Evolutionary conservation across 2,113 vertebrate species (phyloP).

Genomic region (Pardalotus punctatus): DNA sequence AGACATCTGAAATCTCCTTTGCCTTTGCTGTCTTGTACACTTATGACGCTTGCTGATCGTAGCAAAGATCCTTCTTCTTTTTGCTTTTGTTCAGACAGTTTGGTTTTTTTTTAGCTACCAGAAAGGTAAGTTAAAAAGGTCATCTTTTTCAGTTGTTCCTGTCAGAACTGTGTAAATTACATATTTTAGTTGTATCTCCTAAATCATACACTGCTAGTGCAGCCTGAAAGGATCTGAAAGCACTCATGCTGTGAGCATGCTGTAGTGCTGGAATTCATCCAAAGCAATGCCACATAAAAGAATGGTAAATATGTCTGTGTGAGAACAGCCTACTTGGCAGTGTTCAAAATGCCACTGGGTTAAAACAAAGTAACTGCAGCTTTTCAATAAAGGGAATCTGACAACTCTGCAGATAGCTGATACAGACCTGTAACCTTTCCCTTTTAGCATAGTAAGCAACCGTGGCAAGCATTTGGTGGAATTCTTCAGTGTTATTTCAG

Average conservation of each 20-base stretch:
- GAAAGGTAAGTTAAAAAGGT: not conserved
- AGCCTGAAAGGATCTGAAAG: slow-evolving; percentile 34
- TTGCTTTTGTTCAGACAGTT: not conserved
- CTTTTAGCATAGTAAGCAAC: not conserved
- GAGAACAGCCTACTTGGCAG: slow-evolving; percentile 56
- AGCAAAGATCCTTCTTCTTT: not conserved
- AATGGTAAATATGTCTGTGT: slow-evolving; percentile 54
- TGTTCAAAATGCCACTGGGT: slow-evolving; percentile 40
- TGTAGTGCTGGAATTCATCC: slow-evolving; percentile 43
- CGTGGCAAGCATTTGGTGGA: not conserved
- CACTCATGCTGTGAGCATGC: not conserved
- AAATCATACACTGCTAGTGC: not conserved
- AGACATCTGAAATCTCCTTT: not conserved
- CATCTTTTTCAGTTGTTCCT: not conserved
- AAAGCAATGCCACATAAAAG: slow-evolving; percentile 47
- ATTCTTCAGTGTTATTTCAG: not conserved
- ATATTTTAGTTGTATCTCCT: not conserved
- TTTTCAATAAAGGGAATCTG: slow-evolving; percentile 43
- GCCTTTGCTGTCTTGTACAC: not conserved
- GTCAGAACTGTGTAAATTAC: not conserved
- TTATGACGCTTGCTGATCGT: not conserved
- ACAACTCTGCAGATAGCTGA: slow-evolving; percentile 42
- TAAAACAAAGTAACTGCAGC: slow-evolving; percentile 36
- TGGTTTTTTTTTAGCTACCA: not conserved
- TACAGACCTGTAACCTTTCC: slow-evolving; percentile 7